phyloP scores from a whole-genome alignment of 2,888 invertebrate genomes.

The Campaea margaritaria region DNA sequence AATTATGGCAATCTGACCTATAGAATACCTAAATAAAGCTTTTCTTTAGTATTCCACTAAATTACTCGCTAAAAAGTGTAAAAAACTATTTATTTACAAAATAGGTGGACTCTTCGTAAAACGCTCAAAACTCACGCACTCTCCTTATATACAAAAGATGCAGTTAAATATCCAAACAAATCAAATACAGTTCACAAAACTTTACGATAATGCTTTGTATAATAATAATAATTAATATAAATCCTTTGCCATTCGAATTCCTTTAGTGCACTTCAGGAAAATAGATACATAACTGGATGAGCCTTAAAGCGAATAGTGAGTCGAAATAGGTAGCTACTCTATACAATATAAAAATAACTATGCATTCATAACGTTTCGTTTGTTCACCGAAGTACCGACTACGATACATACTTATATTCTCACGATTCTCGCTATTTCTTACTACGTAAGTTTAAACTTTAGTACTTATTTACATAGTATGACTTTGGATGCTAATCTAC shows the following conservation, averaged over 20 bases:
- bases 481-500: slow-evolving; percentile 59
- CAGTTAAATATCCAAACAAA: slow-evolving; percentile 33
- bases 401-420: background rate
- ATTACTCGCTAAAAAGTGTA: slow-evolving; percentile 72
- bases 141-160: slow-evolving; percentile 58
- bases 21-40: slow-evolving; percentile 78
- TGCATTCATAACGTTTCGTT: slow-evolving; percentile 6
- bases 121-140: slow-evolving; percentile 75
- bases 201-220: background rate
- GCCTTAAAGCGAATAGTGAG: slow-evolving; percentile 4
- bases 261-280: slow-evolving; percentile 10
- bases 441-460: slow-evolving; percentile 33
- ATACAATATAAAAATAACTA: slow-evolving; percentile 28
- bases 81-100: slow-evolving; percentile 83
- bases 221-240: too few relatives aligned
- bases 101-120: slow-evolving; percentile 84
- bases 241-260: slow-evolving; percentile 1
- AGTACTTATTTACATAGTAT: slow-evolving; percentile 62
- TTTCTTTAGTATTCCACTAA: slow-evolving; percentile 66
- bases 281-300: slow-evolving; percentile 1
- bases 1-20: slow-evolving; percentile 75
- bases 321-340: slow-evolving; percentile 3
- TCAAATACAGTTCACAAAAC: slow-evolving; percentile 10
- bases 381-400: slow-evolving; percentile 3
- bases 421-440: slow-evolving; percentile 11